phyloP scores from a whole-genome alignment of 2,888 invertebrate genomes.

The Gymnocheta viridis region DNA sequence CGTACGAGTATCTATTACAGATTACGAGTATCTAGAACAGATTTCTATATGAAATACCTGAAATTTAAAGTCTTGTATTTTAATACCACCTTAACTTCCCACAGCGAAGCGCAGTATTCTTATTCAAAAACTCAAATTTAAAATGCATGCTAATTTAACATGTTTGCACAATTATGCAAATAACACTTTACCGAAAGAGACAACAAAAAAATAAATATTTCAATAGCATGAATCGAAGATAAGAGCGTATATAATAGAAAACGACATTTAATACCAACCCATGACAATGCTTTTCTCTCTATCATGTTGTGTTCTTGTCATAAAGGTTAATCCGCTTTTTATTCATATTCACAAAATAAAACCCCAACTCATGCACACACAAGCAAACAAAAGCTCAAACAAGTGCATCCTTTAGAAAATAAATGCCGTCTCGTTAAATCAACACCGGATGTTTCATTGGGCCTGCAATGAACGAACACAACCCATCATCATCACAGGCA shows the following conservation, averaged over 20 bases:
- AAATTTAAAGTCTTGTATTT: neutral
- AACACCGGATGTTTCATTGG: constrained; percentile 21
- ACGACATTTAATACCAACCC: constrained; percentile 33
- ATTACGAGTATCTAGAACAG: too few species aligned
- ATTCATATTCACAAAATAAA: constrained; percentile 10
- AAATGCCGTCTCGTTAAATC: constrained; percentile 41
- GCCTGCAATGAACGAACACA: neutral
- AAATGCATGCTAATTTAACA: neutral
- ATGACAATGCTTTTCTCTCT: neutral
- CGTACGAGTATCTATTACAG: too few species aligned
- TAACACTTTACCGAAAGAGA: neutral
- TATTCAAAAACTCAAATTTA: neutral
- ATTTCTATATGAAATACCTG: neutral
- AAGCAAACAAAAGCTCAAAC: constrained; percentile 10
- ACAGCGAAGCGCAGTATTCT: neutral
- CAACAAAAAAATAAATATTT: neutral
- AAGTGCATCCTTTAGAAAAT: constrained; percentile 27
- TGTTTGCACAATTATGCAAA: neutral
- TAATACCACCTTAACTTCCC: neutral
- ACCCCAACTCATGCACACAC: neutral
- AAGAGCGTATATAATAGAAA: constrained; percentile 14
- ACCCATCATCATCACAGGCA: neutral
- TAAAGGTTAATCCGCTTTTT: constrained; percentile 25
- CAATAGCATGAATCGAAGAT: constrained; percentile 23
- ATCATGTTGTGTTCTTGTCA: constrained; percentile 17